These are phyloP conservation scores for Scaptodrosophila latifasciaeformis DNA, from an alignment of 2,888 invertebrate species.

Conservation along the genomic window DNA sequence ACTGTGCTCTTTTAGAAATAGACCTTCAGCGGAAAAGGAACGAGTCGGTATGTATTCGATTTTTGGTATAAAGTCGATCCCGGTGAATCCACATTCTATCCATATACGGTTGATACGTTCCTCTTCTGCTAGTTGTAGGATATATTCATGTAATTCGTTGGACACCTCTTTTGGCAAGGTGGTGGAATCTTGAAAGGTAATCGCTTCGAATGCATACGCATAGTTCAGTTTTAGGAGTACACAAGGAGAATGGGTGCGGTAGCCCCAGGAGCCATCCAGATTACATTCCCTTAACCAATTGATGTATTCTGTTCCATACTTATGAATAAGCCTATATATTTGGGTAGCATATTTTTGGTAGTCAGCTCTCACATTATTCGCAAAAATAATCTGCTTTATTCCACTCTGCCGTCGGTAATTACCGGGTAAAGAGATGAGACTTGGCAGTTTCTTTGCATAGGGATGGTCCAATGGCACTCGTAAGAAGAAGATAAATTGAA, in stretches of 20 bases:
- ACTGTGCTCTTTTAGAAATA: slow-evolving; percentile 15
- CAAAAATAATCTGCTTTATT: slow-evolving; percentile 17
- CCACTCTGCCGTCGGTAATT: neutral
- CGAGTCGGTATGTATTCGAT: slow-evolving; percentile 38
- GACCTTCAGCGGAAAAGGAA: slow-evolving; percentile 24
- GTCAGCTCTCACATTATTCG: neutral
- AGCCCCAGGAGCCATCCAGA: slow-evolving; percentile 43
- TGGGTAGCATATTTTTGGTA: slow-evolving; percentile 2
- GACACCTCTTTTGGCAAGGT: slow-evolving; percentile 35
- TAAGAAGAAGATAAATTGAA: slow-evolving; percentile 4
- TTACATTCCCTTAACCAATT: slow-evolving; percentile 31
- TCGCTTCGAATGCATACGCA: slow-evolving; percentile 27
- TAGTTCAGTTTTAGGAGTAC: slow-evolving; percentile 47
- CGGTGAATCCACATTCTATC: slow-evolving; percentile 21
- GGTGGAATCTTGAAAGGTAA: slow-evolving; percentile 31
- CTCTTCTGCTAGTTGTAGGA: slow-evolving; percentile 29
- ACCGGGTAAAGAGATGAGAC: slow-evolving; percentile 34
- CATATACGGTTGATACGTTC: slow-evolving; percentile 42
- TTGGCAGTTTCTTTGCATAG: slow-evolving; percentile 23
- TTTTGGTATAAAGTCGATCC: neutral
- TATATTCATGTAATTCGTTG: slow-evolving; percentile 22
- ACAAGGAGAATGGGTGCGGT: slow-evolving; percentile 33
- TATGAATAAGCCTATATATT: slow-evolving; percentile 19
- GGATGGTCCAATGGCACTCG: slow-evolving; percentile 17
- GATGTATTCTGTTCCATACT: slow-evolving; percentile 19